phyloP scores from a whole-genome alignment of 1,140 invertebrate species.

The Drosophila tropicalis region DNA sequence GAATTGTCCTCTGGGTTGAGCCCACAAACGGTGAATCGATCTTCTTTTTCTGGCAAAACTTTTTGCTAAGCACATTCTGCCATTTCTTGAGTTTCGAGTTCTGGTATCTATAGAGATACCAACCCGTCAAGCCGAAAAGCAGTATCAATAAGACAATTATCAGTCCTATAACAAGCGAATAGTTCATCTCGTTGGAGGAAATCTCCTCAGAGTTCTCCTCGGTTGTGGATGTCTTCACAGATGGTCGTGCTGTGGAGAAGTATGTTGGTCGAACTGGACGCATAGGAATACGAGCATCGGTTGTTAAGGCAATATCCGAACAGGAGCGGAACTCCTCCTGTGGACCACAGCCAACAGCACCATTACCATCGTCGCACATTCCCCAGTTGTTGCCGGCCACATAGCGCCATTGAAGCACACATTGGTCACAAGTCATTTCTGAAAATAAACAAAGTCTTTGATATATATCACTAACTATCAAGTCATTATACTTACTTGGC shows the following conservation, averaged over 20 bases:
- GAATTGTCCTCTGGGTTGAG: not conserved
- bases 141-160: slow-evolving; percentile 82
- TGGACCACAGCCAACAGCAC: slow-evolving; percentile 85
- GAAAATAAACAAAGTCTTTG: not conserved
- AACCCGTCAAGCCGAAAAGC: slow-evolving; percentile 84
- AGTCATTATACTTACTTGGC: slow-evolving; percentile 83
- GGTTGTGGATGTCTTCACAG: not conserved
- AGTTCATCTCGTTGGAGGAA: slow-evolving; percentile 56
- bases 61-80: slow-evolving; percentile 8
- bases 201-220: slow-evolving; percentile 19
- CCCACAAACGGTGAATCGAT: not conserved
- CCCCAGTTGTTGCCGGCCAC: slow-evolving; percentile 85
- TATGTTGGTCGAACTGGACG: slow-evolving; percentile 51
- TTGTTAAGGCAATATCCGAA: slow-evolving; percentile 90
- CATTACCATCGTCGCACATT: slow-evolving; percentile 82
- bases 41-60: slow-evolving; percentile 16
- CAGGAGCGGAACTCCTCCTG: slow-evolving; percentile 93
- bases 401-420: slow-evolving; percentile 75
- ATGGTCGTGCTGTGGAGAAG: slow-evolving; percentile 40
- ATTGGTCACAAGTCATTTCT: slow-evolving; percentile 83
- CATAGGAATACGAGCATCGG: slow-evolving; percentile 72
- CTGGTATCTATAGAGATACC: slow-evolving; percentile 84
- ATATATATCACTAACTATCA: too few relatives aligned
- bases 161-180: slow-evolving; percentile 83
- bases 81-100: slow-evolving; percentile 51